Conservation (phyloP, 1,140 invertebrate genomes). For the Drosophila guanche region DNA sequence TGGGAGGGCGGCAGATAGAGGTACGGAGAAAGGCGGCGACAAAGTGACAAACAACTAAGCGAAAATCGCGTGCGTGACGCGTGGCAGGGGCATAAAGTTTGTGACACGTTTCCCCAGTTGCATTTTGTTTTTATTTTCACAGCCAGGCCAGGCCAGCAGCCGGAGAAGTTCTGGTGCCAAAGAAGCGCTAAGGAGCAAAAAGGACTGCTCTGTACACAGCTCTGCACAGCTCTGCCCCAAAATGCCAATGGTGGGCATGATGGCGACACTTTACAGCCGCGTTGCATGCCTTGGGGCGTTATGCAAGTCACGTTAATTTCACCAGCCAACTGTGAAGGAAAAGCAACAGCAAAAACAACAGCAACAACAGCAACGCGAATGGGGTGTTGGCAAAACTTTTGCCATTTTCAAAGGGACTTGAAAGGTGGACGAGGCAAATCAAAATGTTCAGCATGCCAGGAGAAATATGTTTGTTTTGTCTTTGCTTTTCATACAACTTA, state of each 20-base stretch:
- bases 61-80: slow-evolving; percentile 81
- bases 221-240: slow-evolving; percentile 15
- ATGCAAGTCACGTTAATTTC: slow-evolving; percentile 80
- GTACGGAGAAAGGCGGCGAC: slow-evolving; percentile 39
- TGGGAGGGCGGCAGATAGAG: neutral
- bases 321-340: slow-evolving; percentile 71
- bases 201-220: slow-evolving; percentile 51
- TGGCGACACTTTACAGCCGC: slow-evolving; percentile 74
- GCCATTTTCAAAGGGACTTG: slow-evolving; percentile 65
- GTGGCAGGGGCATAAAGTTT: slow-evolving; percentile 78
- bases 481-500: slow-evolving; percentile 31
- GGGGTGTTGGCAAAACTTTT: slow-evolving; percentile 45
- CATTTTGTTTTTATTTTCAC: slow-evolving; percentile 64
- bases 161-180: slow-evolving; percentile 21
- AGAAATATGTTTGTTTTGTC: slow-evolving; percentile 21
- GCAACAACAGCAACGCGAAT: slow-evolving; percentile 10
- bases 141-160: neutral
- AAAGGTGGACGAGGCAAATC: slow-evolving; percentile 64
- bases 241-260: slow-evolving; percentile 41
- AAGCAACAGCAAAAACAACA: slow-evolving; percentile 41
- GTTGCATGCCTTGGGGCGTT: slow-evolving; percentile 74
- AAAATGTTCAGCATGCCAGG: slow-evolving; percentile 41
- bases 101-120: slow-evolving; percentile 79
- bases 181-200: slow-evolving; percentile 48
- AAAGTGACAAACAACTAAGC: slow-evolving; percentile 80